These are phyloP conservation scores for Arion vulgaris DNA, from an alignment of 1,140 invertebrate species.

Conservation along the genomic window DNA sequence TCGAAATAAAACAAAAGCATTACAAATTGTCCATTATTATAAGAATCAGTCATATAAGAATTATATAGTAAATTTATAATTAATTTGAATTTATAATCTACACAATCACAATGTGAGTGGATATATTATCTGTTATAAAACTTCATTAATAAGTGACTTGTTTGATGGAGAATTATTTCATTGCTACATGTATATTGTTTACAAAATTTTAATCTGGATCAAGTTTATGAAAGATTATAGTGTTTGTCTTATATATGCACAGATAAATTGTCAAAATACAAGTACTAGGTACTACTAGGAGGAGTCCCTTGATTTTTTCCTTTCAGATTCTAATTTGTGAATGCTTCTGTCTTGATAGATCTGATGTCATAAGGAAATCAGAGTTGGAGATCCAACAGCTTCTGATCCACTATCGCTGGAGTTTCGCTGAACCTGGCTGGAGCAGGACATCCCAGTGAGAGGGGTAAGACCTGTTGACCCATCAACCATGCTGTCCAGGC, in stretches of 20 bases:
- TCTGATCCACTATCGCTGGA: conserved; percentile 51
- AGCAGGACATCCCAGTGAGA: conserved; percentile 72
- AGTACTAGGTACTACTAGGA: background rate
- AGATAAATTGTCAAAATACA: background rate
- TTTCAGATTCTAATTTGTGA: conserved; percentile 15
- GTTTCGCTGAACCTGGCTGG: conserved; percentile 51
- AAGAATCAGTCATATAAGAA: too few species aligned
- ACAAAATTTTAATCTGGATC: background rate
- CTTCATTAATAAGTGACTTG: too few species aligned
- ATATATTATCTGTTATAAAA: too few species aligned
- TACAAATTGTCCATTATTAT: too few species aligned
- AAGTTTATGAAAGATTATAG: background rate
- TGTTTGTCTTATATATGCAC: background rate
- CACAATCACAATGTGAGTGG: too few species aligned
- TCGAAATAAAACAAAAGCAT: too few species aligned
- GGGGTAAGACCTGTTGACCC: conserved; percentile 92
- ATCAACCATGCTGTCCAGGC: conserved; percentile 88
- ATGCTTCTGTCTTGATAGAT: background rate
- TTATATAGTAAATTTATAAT: too few species aligned
- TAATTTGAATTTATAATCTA: too few species aligned
- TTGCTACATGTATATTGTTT: background rate
- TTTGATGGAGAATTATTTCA: too few species aligned
- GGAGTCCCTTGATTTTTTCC: background rate
- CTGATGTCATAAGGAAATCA: conserved; percentile 51
- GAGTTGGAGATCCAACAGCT: conserved; percentile 53